phyloP scores from a whole-genome alignment of 2,888 invertebrate species.

The Thyatira batis region DNA sequence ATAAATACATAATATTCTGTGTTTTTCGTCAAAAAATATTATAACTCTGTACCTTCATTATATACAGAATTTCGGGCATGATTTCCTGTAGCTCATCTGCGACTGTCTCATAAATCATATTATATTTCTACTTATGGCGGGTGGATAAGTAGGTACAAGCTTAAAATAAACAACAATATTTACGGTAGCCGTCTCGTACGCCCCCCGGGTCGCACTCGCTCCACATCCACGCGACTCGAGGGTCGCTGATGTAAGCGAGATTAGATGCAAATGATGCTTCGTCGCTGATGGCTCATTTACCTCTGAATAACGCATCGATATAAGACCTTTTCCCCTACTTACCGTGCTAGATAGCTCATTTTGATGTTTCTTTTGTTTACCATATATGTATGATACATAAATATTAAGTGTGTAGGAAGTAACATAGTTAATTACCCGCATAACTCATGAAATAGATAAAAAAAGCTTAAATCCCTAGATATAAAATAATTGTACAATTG shows the following conservation, averaged over 20 bases:
- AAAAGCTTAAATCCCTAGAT: no score
- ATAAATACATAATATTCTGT: no score
- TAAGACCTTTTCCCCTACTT: conserved; percentile 47
- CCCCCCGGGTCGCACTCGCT: conserved; percentile 26
- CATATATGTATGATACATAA: conserved; percentile 12
- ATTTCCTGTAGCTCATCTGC: background rate
- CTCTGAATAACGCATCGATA: conserved; percentile 75
- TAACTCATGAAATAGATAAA: no score
- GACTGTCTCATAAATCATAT: background rate
- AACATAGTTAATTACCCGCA: no score
- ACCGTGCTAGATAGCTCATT: conserved; percentile 22
- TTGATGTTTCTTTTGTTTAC: conserved; percentile 20
- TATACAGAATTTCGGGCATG: background rate
- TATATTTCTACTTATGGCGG: background rate
- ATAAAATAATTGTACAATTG: no score
- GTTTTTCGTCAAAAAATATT: no score
- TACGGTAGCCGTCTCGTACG: background rate
- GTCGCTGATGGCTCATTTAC: conserved; percentile 76
- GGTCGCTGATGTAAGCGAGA: conserved; percentile 63
- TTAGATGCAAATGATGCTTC: conserved; percentile 77
- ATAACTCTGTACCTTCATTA: no score
- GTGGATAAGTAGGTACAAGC: background rate
- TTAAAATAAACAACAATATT: conserved; percentile 3
- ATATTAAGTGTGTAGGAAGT: no score
- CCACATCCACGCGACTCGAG: conserved; percentile 26